Conservation (phyloP, 2,113 vertebrate genomes). For the Passer montanus region DNA sequence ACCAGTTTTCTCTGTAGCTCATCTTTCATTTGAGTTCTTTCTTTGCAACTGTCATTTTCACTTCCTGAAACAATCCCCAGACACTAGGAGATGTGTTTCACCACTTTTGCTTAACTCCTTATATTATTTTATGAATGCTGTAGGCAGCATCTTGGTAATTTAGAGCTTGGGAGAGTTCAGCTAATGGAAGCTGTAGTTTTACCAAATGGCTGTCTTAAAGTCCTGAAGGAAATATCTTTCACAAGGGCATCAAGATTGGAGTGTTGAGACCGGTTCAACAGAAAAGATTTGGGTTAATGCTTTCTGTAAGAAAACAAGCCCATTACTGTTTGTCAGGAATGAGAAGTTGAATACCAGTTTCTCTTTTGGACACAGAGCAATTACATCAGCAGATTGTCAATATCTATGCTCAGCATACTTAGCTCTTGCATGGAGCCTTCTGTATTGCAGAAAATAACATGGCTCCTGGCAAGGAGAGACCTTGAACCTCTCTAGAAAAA, state of each 20-base stretch:
- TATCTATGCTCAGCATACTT: constrained; percentile 15
- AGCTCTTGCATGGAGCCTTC: neutral
- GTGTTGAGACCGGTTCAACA: neutral
- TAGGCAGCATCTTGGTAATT: neutral
- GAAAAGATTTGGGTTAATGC: neutral
- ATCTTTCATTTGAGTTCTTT: neutral
- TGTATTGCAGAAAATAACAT: constrained; percentile 3
- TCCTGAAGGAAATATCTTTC: neutral
- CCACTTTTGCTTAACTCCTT: neutral
- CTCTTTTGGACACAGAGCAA: constrained; percentile 51
- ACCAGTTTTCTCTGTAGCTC: neutral
- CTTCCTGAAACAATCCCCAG: neutral
- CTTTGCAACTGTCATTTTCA: neutral
- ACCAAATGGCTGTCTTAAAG: neutral
- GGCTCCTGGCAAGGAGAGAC: constrained; percentile 16
- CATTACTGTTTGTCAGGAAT: constrained; percentile 6
- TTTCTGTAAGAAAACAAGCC: neutral
- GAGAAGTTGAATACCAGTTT: constrained; percentile 38
- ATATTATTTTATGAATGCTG: neutral
- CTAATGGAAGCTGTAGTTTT: neutral
- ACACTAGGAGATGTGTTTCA: neutral
- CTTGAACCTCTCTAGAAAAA: neutral
- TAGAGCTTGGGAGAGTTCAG: neutral
- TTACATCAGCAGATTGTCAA: constrained; percentile 49
- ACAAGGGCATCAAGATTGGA: neutral